Percentiles rank a stretch among this genome's conserved stretches.
These are phyloP conservation scores for Pentalonia nigronervosa DNA, from an alignment of 1,140 invertebrate species.

Conservation along the genomic window DNA sequence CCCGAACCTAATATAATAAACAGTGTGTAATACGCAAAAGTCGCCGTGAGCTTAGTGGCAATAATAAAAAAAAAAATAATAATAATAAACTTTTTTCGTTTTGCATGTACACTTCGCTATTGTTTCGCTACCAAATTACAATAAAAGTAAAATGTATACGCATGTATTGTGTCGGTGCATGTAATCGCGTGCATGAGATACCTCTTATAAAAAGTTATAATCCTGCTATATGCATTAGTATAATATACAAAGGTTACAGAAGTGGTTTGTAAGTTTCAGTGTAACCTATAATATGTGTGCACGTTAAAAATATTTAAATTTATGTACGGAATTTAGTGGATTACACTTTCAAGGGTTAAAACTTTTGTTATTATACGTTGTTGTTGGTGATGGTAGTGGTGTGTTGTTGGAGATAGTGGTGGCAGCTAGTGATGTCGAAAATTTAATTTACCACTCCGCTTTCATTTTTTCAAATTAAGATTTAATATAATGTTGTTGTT, in stretches of 20 bases:
- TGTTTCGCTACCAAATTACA: not conserved
- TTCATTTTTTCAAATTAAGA: not conserved
- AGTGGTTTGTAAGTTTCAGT: constrained; percentile 29
- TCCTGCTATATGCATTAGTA: not conserved
- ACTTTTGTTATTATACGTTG: constrained; percentile 25
- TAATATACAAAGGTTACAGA: constrained; percentile 17
- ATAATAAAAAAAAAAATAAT: not conserved
- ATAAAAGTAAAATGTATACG: not conserved
- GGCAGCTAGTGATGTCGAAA: not conserved
- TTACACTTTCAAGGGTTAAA: constrained; percentile 24
- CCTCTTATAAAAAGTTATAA: constrained; percentile 36
- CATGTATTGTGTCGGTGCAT: not conserved
- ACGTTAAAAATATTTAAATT: constrained; percentile 40
- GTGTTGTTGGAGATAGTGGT: not conserved
- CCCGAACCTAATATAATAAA: not conserved
- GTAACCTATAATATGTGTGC: not conserved
- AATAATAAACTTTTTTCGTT: not conserved
- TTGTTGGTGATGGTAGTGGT: not conserved
- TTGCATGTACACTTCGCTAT: not conserved
- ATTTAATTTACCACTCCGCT: not conserved
- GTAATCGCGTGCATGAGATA: constrained; percentile 12
- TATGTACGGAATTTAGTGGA: constrained; percentile 38
- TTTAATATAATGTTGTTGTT: not conserved
- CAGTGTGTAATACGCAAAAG: not conserved
- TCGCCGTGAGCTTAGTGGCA: not conserved